Evolutionary conservation across 1,140 invertebrate species (phyloP).

Genomic region (Chlorops oryzae): DNA sequence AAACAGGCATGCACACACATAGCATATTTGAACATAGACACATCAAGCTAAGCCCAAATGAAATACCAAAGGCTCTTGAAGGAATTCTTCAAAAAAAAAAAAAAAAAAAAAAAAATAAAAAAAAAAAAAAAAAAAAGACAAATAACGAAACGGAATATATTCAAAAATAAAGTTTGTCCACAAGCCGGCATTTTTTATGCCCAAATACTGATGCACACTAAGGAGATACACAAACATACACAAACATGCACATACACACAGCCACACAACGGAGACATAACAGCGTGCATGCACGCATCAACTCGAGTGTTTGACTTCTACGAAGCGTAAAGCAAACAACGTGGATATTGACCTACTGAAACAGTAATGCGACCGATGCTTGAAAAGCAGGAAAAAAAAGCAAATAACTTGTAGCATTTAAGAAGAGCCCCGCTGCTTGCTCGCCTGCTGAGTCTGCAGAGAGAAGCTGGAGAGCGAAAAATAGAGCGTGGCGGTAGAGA

Average conservation of each 20-base stretch:
- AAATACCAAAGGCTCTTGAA: no score
- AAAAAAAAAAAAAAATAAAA: no score
- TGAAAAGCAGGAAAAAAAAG: constrained; percentile 14
- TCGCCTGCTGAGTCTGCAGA: constrained; percentile 16
- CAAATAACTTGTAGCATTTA: constrained; percentile 11
- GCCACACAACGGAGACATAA: not conserved
- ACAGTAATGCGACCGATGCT: constrained; percentile 19
- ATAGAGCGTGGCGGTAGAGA: constrained; percentile 2
- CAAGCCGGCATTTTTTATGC: no score
- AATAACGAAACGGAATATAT: no score
- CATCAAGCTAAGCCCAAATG: no score
- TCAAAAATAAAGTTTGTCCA: no score
- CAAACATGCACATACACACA: constrained; percentile 3
- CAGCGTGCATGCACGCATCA: not conserved
- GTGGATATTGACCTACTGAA: constrained; percentile 39
- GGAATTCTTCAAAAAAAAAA: no score
- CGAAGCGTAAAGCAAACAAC: constrained; percentile 13
- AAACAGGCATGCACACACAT: no score
- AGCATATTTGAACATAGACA: no score
- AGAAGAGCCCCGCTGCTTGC: constrained; percentile 21
- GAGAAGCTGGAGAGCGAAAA: not conserved
- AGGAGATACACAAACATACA: not conserved
- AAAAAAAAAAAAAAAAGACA: no score
- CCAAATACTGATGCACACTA: no score
- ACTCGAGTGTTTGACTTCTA: not conserved